Evolutionary conservation across 2,888 invertebrate species (phyloP), one percentile per base, ranked within the genome.

Genomic region (Dexiosoma caninum): DNA sequence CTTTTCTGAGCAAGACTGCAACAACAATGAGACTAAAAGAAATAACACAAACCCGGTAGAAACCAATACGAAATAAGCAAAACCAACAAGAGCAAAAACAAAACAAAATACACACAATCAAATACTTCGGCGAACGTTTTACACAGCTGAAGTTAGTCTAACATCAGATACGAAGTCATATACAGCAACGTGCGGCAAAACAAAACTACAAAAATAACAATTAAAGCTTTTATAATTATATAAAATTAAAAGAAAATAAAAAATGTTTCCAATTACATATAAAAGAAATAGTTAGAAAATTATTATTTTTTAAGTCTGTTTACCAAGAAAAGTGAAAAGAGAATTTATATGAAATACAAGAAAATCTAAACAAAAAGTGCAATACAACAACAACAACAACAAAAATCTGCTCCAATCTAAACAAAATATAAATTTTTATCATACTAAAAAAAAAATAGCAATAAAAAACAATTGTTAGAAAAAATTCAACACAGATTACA

Each of bases 111-210:
- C 82, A 82, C 72, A 79, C 72, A 72, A 77, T 27, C 69, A 78
- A 74, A 82, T 79, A 82, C 76, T 83, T 83, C 81, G 59, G 42
- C 59, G 84, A 85, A 84, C 83, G 85, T 85, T 84, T 84, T 85
- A 84, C 85, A 86, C 84, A 84, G 60, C 71, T 80, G 69, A 69
- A 79, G 86, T 88, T 88, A 89, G 88, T 89, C 87, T 85, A 87
- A 87, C 87, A 86, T 87, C 87, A 89, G 90, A 88, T 88, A 86
- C 87, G 87, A 87, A 89, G 87, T 87, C 85, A 86, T 84, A 85
- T 86, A 87, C 87, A 85, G 88, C 87, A 88, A 87, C 86, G 88
- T 87, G 87, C 89, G 89, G 87, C 87, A 60, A 74, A 51, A 74
- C 2, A 64, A 21, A 32, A 42, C 19, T 5, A n/a, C 7, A 42